Evolutionary conservation across 2,797 vertebrate genomes (phyloP).

Genomic region (Sebastes oblongus): DNA sequence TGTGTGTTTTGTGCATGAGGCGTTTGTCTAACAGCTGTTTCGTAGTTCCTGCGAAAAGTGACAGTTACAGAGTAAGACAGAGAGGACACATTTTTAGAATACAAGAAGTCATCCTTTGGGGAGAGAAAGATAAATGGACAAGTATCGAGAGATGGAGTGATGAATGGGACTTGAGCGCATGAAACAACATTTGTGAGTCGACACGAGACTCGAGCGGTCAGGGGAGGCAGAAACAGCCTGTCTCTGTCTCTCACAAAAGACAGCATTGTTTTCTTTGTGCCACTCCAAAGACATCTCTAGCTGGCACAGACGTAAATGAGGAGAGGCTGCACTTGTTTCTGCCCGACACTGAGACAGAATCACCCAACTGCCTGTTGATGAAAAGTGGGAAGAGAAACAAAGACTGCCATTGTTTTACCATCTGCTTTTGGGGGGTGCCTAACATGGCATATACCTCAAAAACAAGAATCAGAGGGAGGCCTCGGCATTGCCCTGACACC

Average conservation of each 20-base stretch:
- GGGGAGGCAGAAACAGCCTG: conserved; percentile 33
- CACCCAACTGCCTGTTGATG: conserved; percentile 53
- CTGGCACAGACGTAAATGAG: conserved; percentile 58
- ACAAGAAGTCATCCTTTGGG: conserved; percentile 13
- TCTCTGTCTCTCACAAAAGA: conserved; percentile 45
- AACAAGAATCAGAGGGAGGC: conserved; percentile 56
- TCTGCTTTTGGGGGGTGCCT: conserved; percentile 30
- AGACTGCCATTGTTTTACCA: conserved; percentile 69
- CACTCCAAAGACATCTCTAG: conserved; percentile 59
- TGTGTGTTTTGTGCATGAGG: not conserved
- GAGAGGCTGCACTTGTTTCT: conserved; percentile 64
- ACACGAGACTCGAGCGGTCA: conserved; percentile 41
- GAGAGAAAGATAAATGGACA: conserved; percentile 21
- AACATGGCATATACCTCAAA: conserved; percentile 61
- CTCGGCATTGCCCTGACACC: conserved; percentile 47
- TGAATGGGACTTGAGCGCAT: conserved; percentile 27
- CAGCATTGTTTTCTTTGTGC: conserved; percentile 55
- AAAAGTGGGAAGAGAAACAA: conserved; percentile 63
- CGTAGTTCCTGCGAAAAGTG: not conserved
- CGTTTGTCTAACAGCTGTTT: not conserved
- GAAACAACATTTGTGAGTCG: conserved; percentile 52
- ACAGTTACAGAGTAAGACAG: conserved; percentile 6
- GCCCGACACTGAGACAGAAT: conserved; percentile 49
- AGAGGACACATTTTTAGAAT: conserved; percentile 8
- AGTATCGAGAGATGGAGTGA: conserved; percentile 6